Evolutionary conservation across 2,113 vertebrate genomes (phyloP), one percentile per base, ranked within the genome.

Genomic region (Ploceus nigricollis): DNA sequence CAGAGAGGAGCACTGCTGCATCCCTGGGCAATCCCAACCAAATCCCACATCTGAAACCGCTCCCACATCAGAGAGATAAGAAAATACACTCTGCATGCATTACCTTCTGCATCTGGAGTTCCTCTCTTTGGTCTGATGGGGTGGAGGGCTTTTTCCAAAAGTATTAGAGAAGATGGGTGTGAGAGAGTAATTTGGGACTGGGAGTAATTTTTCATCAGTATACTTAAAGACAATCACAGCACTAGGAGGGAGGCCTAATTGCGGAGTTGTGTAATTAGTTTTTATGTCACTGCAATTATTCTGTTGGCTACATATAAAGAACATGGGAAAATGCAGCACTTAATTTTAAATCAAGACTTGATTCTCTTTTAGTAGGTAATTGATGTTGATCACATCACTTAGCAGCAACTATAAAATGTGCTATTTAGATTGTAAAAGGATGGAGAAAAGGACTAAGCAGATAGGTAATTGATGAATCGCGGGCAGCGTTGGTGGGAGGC

Each of bases 381-480:
- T 97, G 97, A 97, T 96, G 95, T 97, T 98, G 98, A 98, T 97
- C 97, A 94, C 97, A 97, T 97, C 97, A 96, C 96, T 98, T 98
- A 98, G 97, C 95, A 93, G 94, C 14, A 8, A 96, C 93, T 95
- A 97, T 96, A 97, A 98, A 98, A 96, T 89, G 92, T 95, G 78
- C 97, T 97, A 94, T 98, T 97, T 97, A 95, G 97, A 97, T 97
- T 96, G 94, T 93, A 94, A 97, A 92, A 90, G 91, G 81, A 93
- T 95, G 86, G 95, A 95, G 91, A 95, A 97, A 97, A 95, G 89
- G 91, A 78, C 95, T 93, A 86, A 93, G 96, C 96, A 90, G 96
- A 96, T 94, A 97, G 95, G 95, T 97, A 98, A 98, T 93, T 97
- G 95, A 97, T 64, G 48, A 77, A 95, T 96, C 35, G 13, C 5